Percentiles rank a stretch among this genome's conserved stretches.
These are phyloP conservation scores for Helogale parvula DNA, from an alignment of 2,113 vertebrate genomes.

Conservation along the genomic window DNA sequence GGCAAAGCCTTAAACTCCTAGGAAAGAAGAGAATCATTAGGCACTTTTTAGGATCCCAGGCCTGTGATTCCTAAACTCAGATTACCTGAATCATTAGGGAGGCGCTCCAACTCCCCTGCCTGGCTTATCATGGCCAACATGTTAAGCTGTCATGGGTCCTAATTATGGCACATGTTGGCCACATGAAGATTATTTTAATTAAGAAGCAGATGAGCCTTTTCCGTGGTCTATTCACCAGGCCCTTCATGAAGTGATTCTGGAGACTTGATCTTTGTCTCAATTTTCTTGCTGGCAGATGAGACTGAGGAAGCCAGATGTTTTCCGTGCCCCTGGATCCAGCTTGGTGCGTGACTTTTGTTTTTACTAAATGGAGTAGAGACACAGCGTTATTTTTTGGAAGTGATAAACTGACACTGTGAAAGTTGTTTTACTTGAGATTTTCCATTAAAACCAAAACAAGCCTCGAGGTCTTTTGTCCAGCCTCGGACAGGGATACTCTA, in stretches of 20 bases:
- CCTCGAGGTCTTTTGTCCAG: background rate
- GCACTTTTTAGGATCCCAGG: background rate
- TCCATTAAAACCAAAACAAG: slow-evolving; percentile 20
- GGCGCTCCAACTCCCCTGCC: background rate
- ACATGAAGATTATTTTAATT: background rate
- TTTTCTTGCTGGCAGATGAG: slow-evolving; percentile 19
- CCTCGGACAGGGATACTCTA: background rate
- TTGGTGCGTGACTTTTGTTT: background rate
- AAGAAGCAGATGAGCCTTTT: background rate
- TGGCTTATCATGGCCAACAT: background rate
- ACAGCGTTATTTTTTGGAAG: background rate
- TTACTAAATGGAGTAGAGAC: background rate
- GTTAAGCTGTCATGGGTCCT: background rate
- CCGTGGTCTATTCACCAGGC: background rate
- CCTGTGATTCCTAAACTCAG: background rate
- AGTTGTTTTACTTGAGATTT: background rate
- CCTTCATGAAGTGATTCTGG: background rate
- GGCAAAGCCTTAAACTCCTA: background rate
- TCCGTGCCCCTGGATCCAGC: background rate
- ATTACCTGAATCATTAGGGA: background rate
- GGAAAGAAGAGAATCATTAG: background rate
- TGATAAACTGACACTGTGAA: background rate
- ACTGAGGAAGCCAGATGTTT: background rate
- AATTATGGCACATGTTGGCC: background rate
- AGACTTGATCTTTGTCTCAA: background rate